phyloP scores from a whole-genome alignment of 1,140 invertebrate species.

The Aphelenchoides avenae region DNA sequence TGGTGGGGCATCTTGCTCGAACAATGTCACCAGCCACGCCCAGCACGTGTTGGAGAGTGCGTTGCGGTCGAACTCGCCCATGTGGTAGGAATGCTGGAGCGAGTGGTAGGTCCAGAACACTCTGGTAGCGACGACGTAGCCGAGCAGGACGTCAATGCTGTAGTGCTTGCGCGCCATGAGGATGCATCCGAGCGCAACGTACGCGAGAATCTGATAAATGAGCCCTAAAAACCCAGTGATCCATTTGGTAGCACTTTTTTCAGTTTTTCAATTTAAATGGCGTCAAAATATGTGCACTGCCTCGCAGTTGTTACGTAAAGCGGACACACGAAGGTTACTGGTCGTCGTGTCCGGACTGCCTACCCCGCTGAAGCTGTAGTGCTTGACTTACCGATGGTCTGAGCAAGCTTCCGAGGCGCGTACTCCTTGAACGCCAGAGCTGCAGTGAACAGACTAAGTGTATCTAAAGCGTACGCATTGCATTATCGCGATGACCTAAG shows the following conservation, averaged over 20 bases:
- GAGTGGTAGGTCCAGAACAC: constrained; percentile 85
- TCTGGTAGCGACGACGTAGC: constrained; percentile 79
- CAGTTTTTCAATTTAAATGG: too few species aligned
- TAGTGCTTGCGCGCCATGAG: constrained; percentile 80
- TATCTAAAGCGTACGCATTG: too few species aligned
- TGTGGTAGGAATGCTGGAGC: constrained; percentile 27
- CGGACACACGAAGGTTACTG: too few species aligned
- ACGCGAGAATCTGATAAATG: constrained; percentile 66
- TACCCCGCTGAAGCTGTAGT: too few species aligned
- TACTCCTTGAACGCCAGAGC: constrained; percentile 21
- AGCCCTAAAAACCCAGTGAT: constrained; percentile 34
- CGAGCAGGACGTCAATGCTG: constrained; percentile 80
- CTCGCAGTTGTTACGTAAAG: too few species aligned
- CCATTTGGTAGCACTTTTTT: too few species aligned
- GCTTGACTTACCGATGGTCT: too few species aligned
- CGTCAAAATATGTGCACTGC: too few species aligned
- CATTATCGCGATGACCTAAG: too few species aligned
- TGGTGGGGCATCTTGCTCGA: constrained; percentile 30
- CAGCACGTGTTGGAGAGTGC: constrained; percentile 22
- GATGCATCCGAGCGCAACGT: constrained; percentile 73
- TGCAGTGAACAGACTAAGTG: constrained; percentile 25
- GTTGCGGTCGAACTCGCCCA: constrained; percentile 21
- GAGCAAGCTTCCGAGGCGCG: constrained; percentile 22
- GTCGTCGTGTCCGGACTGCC: too few species aligned
- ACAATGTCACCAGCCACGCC: constrained; percentile 11